Percentiles rank a stretch among this genome's conserved stretches.
Conservation (phyloP, 2,113 vertebrate genomes). For the Epinephelus lanceolatus region DNA sequence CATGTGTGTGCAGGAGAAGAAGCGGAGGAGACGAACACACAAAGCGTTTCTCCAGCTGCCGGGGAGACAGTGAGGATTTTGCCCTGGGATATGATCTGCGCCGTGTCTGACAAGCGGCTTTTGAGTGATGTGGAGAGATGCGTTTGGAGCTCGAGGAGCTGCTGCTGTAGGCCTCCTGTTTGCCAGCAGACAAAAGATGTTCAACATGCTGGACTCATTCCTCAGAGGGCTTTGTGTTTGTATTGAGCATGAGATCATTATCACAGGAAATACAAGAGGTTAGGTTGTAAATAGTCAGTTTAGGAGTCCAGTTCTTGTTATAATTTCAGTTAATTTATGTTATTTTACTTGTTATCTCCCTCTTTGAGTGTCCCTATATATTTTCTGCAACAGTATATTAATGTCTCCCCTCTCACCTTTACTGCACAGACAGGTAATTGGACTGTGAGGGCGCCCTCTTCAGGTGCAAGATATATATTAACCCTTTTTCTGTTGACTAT, state of each 20-base stretch:
- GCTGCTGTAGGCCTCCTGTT: constrained; percentile 17
- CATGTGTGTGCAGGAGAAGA: not conserved
- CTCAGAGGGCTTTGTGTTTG: not conserved
- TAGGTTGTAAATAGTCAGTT: not conserved
- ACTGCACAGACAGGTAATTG: constrained; percentile 41
- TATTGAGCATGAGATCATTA: not conserved
- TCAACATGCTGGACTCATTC: not conserved
- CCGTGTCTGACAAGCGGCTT: constrained; percentile 9
- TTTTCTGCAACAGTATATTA: not conserved
- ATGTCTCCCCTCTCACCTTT: constrained; percentile 3
- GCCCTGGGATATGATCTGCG: not conserved
- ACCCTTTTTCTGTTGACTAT: not conserved
- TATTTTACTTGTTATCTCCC: not conserved
- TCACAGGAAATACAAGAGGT: not conserved
- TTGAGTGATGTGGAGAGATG: constrained; percentile 16
- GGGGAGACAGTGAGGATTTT: not conserved
- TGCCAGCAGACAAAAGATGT: constrained; percentile 15
- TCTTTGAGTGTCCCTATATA: not conserved
- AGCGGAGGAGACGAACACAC: constrained; percentile 6
- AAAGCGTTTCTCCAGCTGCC: constrained; percentile 19
- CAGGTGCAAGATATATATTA: constrained; percentile 35
- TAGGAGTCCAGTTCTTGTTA: not conserved
- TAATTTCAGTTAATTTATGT: not conserved
- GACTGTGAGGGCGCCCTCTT: constrained; percentile 71
- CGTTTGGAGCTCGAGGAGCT: constrained; percentile 1